Evolutionary conservation across 2,797 vertebrate genomes (phyloP).

Genomic region (Alosa sapidissima): DNA sequence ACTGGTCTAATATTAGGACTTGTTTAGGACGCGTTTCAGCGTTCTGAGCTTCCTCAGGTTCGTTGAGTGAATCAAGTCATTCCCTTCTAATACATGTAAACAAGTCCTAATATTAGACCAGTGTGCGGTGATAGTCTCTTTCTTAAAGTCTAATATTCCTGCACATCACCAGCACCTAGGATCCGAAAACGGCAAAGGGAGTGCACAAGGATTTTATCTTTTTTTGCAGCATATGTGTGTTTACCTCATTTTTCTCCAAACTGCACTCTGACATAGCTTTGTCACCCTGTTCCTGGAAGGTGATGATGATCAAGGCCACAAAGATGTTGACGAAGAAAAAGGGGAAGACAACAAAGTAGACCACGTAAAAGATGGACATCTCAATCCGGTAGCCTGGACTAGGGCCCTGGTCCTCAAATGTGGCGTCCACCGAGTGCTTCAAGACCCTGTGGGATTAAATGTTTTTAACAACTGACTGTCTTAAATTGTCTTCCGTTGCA

Average conservation of each 20-base stretch:
- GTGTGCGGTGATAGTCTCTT: too few species aligned
- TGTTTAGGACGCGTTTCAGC: too few species aligned
- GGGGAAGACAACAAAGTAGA: constrained; percentile 97
- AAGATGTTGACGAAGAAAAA: constrained; percentile 99
- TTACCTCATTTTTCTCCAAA: constrained; percentile 96
- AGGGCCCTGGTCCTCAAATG: constrained; percentile 92
- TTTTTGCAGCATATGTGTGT: background rate
- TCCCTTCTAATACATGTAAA: too few species aligned
- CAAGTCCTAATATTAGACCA: too few species aligned
- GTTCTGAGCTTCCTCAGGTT: too few species aligned
- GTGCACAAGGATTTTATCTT: too few species aligned
- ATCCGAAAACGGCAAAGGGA: too few species aligned
- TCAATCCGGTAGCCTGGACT: constrained; percentile 95
- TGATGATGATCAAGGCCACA: constrained; percentile 97
- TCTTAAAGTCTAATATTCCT: too few species aligned
- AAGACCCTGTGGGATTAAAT: constrained; percentile 78
- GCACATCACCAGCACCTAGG: too few species aligned
- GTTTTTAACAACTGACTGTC: background rate
- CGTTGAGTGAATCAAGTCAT: too few species aligned
- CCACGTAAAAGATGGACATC: constrained; percentile 97
- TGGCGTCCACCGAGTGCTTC: constrained; percentile 96
- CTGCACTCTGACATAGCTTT: constrained; percentile 96
- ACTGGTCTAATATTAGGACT: too few species aligned
- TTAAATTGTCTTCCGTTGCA: background rate
- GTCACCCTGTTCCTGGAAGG: constrained; percentile 98